Conservation (phyloP, 1,140 invertebrate genomes). For the Pseudomyrmex dendroicus region DNA sequence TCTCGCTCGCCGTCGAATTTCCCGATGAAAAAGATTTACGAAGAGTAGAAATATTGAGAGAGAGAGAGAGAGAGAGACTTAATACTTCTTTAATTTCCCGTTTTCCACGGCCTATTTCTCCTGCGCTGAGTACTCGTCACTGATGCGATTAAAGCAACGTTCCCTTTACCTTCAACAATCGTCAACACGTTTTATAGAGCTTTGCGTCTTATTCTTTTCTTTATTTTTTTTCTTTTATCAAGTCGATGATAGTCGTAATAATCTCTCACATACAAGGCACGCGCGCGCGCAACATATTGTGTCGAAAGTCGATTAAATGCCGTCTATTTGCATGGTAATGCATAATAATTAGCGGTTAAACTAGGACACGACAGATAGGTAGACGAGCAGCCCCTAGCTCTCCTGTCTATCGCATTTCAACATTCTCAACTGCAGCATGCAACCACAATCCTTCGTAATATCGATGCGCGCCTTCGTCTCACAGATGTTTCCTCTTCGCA, state of each 20-base stretch:
- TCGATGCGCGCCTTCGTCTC: constrained; percentile 4
- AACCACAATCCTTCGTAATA: constrained; percentile 54
- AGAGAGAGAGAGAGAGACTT: neutral
- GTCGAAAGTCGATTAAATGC: constrained; percentile 73
- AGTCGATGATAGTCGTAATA: neutral
- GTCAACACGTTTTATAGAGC: neutral
- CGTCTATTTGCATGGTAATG: constrained; percentile 78
- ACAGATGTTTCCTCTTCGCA: constrained; percentile 39
- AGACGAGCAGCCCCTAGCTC: constrained; percentile 5
- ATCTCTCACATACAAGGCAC: constrained; percentile 1
- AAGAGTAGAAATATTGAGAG: neutral
- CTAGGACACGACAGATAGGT: constrained; percentile 48
- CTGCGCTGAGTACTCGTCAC: neutral
- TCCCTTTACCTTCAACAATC: neutral
- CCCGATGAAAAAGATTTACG: constrained; percentile 57
- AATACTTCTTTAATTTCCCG: constrained; percentile 52
- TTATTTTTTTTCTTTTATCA: neutral
- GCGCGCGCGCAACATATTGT: neutral
- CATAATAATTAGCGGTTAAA: constrained; percentile 76
- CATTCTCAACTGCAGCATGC: constrained; percentile 28
- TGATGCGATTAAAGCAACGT: constrained; percentile 32
- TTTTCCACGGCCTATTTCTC: constrained; percentile 37
- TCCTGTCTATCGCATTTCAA: constrained; percentile 37
- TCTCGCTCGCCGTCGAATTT: constrained; percentile 53
- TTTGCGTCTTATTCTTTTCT: neutral